phyloP scores from a whole-genome alignment of 2,888 invertebrate species.

The Eupithecia subfuscata region DNA sequence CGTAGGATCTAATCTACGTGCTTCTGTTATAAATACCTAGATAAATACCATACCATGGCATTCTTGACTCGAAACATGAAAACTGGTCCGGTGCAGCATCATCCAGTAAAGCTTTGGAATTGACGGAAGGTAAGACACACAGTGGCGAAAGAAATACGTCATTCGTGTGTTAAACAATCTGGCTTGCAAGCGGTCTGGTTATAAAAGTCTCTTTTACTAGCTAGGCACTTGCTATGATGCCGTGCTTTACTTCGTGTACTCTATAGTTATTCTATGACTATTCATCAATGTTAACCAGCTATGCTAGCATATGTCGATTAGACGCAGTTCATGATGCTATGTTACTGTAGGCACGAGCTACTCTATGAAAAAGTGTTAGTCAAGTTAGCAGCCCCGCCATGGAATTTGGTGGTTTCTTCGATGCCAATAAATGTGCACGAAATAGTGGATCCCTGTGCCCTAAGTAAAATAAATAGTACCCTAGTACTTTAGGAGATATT shows the following conservation, averaged over 20 bases:
- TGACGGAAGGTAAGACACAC: constrained; percentile 7
- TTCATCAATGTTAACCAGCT: neutral
- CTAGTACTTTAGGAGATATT: too few species aligned
- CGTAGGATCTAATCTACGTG: constrained; percentile 8
- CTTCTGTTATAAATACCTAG: neutral
- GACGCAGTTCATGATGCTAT: neutral
- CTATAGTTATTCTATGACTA: neutral
- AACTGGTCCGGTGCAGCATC: constrained; percentile 9
- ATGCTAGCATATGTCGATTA: neutral
- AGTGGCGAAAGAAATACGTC: neutral
- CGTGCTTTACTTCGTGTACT: neutral
- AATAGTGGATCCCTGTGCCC: too few species aligned
- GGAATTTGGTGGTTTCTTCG: too few species aligned
- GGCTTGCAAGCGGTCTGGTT: neutral
- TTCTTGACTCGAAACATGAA: constrained; percentile 8
- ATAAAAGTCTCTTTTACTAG: neutral
- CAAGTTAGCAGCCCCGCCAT: too few species aligned
- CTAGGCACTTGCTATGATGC: neutral
- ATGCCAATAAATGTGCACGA: too few species aligned
- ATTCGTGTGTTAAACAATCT: neutral
- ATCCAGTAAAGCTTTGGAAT: constrained; percentile 8
- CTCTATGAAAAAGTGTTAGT: constrained; percentile 11
- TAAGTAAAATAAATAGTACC: too few species aligned
- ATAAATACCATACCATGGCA: constrained; percentile 4
- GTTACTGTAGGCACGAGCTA: too few species aligned